Conservation (phyloP, 1,140 invertebrate species). For the Tenebrio molitor region DNA sequence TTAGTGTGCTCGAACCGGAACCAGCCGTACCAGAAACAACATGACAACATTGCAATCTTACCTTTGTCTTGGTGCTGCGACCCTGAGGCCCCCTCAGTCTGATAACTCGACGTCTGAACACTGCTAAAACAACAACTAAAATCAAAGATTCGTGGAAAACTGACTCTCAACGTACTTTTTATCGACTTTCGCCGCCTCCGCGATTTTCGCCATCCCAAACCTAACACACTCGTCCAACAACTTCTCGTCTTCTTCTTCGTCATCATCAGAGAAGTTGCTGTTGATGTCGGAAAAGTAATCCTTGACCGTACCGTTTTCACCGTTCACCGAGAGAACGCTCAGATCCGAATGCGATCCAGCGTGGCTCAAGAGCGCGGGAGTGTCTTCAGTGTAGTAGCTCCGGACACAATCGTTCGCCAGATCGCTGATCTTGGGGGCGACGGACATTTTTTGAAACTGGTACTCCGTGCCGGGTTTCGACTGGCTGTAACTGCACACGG, state of each 20-base stretch:
- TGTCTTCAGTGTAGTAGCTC: conserved; percentile 84
- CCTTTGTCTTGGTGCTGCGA: no score
- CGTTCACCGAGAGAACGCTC: conserved; percentile 75
- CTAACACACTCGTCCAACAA: conserved; percentile 54
- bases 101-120: no score
- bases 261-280: conserved; percentile 67
- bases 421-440: background rate
- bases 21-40: no score
- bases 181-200: no score
- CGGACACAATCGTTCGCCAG: conserved; percentile 67
- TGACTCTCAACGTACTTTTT: no score
- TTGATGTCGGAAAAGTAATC: conserved; percentile 11
- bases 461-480: no score
- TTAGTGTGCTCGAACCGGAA: no score
- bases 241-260: conserved; percentile 33
- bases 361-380: conserved; percentile 81
- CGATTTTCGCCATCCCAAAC: conserved; percentile 49
- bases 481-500: no score
- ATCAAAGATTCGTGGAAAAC: no score
- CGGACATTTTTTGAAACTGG: background rate
- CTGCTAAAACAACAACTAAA: no score
- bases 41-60: no score
- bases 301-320: conserved; percentile 53
- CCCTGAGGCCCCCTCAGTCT: no score
- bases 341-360: conserved; percentile 82